Evolutionary conservation across 1,140 invertebrate genomes (phyloP), one percentile per base, ranked within the genome.

Genomic region (Thalassaphorura encarpata): DNA sequence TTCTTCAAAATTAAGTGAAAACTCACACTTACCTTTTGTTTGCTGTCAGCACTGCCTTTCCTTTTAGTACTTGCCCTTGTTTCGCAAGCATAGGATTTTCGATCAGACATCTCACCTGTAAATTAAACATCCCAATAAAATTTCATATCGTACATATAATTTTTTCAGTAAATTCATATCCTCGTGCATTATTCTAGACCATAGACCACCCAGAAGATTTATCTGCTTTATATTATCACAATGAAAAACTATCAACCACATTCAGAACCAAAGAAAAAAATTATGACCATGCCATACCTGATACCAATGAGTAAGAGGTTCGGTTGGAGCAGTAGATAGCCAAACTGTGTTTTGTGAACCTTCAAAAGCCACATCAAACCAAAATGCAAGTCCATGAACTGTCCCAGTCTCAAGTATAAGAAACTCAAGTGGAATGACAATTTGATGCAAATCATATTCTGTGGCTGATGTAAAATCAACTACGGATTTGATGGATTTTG

Each of bases 251-350:
- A 11, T 15, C 11, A n/a, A n/a, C n/a, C n/a, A n/a, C n/a, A n/a
- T n/a, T n/a, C n/a, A n/a, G n/a, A n/a, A n/a, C n/a, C n/a, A n/a
- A n/a, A n/a, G n/a, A n/a, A n/a, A n/a, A n/a, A n/a, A n/a, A 36
- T n/a, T 36, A n/a, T 36, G 11, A 13, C 23, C 4, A n/a, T 48
- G 5, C 3, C 47, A 45, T 50, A 64, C 62, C 80, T 99, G 95
- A 74, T 99, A 99, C 96, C 96, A 99, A 74, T 99, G 96, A 29
- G 96, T 99, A 2, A 99, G 74, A n/a, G 95, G 91, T 70, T 98
- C 93, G 18, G 93, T 97, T 0, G 96, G 96, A 6, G 94, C 83
- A 21, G 96, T 99, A n/a, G 94, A 97, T 3, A 99, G 73, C 94
- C 95, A 99, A 48, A 98, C 84, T 52, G 89, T 85, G 68, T 90